These are phyloP conservation scores for Sycophaga agraensis DNA, from an alignment of 1,140 invertebrate genomes.

Conservation along the genomic window DNA sequence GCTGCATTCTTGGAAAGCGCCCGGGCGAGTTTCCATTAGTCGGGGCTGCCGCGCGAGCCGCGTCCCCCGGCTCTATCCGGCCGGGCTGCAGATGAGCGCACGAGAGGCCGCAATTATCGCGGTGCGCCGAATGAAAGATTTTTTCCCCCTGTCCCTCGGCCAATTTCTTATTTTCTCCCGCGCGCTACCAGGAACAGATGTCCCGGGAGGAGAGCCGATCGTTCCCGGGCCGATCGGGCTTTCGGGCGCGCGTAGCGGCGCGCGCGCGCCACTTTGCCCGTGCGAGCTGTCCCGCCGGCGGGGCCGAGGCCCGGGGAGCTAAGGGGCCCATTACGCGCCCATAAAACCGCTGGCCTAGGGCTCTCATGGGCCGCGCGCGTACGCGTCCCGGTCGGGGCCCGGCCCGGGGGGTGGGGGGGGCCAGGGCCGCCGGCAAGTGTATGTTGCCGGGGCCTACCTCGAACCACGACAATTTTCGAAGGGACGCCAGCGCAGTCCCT, in stretches of 20 bases:
- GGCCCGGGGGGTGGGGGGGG: not conserved
- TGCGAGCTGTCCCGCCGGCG: too few relatives aligned
- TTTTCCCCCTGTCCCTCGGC: slow-evolving; percentile 15
- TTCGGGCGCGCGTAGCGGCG: too few relatives aligned
- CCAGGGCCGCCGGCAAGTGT: too few relatives aligned
- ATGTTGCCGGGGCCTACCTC: not conserved
- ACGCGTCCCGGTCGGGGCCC: slow-evolving; percentile 32
- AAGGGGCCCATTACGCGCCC: slow-evolving; percentile 52
- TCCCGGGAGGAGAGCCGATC: slow-evolving; percentile 3
- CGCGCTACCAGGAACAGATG: slow-evolving; percentile 38
- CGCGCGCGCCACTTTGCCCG: too few relatives aligned
- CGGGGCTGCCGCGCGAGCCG: not conserved
- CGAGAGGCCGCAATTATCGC: slow-evolving; percentile 20
- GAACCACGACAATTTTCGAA: slow-evolving; percentile 7
- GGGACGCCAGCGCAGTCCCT: not conserved
- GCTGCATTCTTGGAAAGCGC: slow-evolving; percentile 26
- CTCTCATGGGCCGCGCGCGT: slow-evolving; percentile 41
- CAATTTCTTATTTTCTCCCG: slow-evolving; percentile 27
- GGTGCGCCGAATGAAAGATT: slow-evolving; percentile 23
- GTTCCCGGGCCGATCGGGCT: not conserved
- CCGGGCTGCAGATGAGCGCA: not conserved
- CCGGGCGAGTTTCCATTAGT: not conserved
- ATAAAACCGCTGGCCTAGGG: slow-evolving; percentile 49
- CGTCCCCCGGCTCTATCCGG: not conserved
- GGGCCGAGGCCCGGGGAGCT: too few relatives aligned